These are phyloP conservation scores for Umimayanthus kanabou DNA, from an alignment of 92 coral and sea anemone species.

Conservation along the genomic window DNA sequence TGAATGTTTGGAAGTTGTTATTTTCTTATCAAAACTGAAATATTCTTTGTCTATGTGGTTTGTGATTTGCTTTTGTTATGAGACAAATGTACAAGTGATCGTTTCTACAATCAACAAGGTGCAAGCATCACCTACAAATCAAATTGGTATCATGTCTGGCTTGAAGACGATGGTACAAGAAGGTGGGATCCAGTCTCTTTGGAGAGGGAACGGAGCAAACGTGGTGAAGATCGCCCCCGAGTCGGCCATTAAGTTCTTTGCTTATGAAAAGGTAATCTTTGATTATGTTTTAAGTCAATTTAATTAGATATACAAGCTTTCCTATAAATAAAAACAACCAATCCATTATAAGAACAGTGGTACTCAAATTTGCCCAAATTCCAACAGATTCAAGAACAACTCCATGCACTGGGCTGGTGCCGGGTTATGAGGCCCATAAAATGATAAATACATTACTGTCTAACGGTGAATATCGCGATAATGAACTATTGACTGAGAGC, in stretches of 20 bases:
- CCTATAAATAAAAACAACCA: not conserved
- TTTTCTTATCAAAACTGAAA: not conserved
- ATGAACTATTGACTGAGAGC: no score
- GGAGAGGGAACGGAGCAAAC: constrained; percentile 99
- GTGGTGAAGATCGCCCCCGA: constrained; percentile 96
- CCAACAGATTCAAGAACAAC: no score
- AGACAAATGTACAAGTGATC: not conserved
- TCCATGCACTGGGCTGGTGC: no score
- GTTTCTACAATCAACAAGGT: constrained; percentile 54
- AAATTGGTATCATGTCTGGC: constrained; percentile 82
- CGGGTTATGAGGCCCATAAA: no score
- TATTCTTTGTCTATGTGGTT: not conserved
- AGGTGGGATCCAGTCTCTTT: constrained; percentile 89
- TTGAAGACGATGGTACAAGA: constrained; percentile 81
- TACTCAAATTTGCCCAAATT: no score
- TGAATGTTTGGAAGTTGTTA: not conserved
- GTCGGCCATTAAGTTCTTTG: constrained; percentile 93
- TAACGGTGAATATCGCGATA: no score
- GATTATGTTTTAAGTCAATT: not conserved
- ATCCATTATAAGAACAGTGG: not conserved
- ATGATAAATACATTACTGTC: no score
- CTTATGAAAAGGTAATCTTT: constrained; percentile 87
- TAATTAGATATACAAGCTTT: not conserved
- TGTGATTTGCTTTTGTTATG: not conserved
- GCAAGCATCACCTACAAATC: constrained; percentile 81